A percentile compares a stretch with the other conserved stretches of the same genome.
Evolutionary conservation across 1,140 invertebrate species (phyloP).

Genomic region (Drosophila guanche): DNA sequence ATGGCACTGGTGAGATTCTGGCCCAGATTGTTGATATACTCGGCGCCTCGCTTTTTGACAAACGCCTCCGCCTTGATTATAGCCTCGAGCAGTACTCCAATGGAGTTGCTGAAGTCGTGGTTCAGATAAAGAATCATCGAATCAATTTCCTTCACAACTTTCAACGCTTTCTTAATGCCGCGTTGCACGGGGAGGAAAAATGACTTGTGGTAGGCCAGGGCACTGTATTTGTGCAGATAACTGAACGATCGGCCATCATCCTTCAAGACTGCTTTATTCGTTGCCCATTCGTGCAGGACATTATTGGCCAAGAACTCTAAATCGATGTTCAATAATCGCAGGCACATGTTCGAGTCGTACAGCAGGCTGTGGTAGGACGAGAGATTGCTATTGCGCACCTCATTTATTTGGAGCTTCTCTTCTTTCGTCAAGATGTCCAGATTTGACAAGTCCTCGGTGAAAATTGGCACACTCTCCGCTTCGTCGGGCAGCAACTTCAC

Average conservation of each 20-base stretch:
- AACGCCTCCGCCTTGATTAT: constrained; percentile 88
- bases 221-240: constrained; percentile 65
- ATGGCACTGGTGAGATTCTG: constrained; percentile 65
- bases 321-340: constrained; percentile 83
- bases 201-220: constrained; percentile 86
- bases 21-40: constrained; percentile 87
- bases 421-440: constrained; percentile 86
- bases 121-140: constrained; percentile 87
- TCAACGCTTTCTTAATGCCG: too few relatives aligned
- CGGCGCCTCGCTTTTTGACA: constrained; percentile 87
- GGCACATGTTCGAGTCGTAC: constrained; percentile 83
- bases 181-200: constrained; percentile 81
- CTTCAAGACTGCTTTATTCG: too few relatives aligned
- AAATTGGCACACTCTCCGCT: constrained; percentile 32
- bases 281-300: constrained; percentile 83
- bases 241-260: too few relatives aligned
- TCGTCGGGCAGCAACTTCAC: constrained; percentile 77
- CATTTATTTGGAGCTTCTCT: constrained; percentile 85
- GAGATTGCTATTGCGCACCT: constrained; percentile 86
- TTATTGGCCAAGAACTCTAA: constrained; percentile 19
- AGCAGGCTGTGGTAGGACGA: constrained; percentile 56
- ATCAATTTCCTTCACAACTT: constrained; percentile 87
- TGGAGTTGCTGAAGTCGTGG: constrained; percentile 88
- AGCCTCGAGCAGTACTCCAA: constrained; percentile 87
- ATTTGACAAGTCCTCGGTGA: constrained; percentile 83